phyloP scores from a whole-genome alignment of 2,888 invertebrate genomes.

The Caenorhabditis drosophilae region DNA sequence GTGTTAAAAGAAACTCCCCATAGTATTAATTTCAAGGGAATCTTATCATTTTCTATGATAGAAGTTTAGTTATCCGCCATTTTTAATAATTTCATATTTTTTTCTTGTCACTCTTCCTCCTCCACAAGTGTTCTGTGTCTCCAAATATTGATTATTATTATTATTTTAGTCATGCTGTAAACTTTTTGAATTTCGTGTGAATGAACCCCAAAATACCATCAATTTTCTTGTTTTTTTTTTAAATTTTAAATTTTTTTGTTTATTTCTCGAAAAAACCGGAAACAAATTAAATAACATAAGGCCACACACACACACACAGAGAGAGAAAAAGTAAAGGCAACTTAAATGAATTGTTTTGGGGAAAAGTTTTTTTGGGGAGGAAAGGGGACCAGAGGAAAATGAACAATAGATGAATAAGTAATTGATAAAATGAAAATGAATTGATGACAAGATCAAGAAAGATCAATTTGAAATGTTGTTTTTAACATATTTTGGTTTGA shows the following conservation, averaged over 20 bases:
- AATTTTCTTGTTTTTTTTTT: background rate
- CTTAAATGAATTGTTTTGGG: too few relatives aligned
- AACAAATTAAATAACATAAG: background rate
- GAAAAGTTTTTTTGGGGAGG: too few relatives aligned
- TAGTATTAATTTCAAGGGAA: too few relatives aligned
- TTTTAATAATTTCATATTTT: conserved; percentile 2
- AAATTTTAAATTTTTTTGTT: background rate
- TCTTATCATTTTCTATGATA: too few relatives aligned
- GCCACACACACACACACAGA: background rate
- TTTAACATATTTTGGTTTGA: background rate
- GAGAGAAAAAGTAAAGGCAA: background rate
- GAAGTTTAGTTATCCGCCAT: too few relatives aligned
- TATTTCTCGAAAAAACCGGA: background rate
- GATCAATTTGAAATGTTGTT: background rate
- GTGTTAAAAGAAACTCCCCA: too few relatives aligned
- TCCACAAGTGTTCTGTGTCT: background rate
- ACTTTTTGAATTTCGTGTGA: background rate
- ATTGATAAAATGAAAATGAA: conserved; percentile 2
- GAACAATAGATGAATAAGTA: background rate
- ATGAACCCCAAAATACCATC: too few relatives aligned
- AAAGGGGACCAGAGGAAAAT: conserved; percentile 1
- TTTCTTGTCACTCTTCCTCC: background rate
- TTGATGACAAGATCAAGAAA: conserved; percentile 3
- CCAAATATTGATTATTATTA: background rate
- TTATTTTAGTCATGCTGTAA: conserved; percentile 1